These are phyloP conservation scores for Leptocoma aspasia DNA, from an alignment of 2,113 vertebrate genomes.

Conservation along the genomic window DNA sequence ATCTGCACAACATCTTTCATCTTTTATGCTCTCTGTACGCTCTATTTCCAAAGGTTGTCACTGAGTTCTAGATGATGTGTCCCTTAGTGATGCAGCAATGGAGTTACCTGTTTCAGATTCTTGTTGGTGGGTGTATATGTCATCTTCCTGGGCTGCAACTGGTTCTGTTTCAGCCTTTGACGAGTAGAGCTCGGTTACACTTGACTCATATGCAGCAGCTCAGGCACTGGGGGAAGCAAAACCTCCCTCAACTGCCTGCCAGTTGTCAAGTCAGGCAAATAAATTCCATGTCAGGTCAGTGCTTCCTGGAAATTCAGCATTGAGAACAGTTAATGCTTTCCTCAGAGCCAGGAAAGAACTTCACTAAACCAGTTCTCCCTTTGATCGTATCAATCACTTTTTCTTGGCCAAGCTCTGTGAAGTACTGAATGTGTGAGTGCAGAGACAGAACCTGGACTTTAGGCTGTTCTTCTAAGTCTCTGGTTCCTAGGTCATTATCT, in stretches of 20 bases:
- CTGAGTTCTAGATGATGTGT: background rate
- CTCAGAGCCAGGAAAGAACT: background rate
- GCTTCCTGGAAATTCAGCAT: background rate
- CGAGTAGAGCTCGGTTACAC: rapidly evolving
- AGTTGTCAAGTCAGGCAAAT: background rate
- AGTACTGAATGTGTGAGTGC: background rate
- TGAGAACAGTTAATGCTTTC: background rate
- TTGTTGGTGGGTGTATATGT: background rate
- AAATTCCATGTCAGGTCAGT: background rate
- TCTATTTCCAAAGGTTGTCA: background rate
- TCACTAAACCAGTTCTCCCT: background rate
- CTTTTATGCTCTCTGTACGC: background rate
- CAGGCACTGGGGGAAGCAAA: background rate
- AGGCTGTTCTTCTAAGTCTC: background rate
- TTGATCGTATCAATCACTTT: background rate
- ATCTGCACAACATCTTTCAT: background rate
- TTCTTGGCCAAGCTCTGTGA: background rate
- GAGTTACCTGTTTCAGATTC: background rate
- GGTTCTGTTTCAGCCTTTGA: background rate
- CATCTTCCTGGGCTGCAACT: background rate
- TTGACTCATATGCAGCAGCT: background rate
- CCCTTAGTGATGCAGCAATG: background rate
- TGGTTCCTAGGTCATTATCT: background rate
- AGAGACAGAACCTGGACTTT: background rate
- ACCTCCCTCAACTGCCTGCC: background rate